Conservation (phyloP, 1,140 invertebrate species). For the Acromyrmex echinatior region DNA sequence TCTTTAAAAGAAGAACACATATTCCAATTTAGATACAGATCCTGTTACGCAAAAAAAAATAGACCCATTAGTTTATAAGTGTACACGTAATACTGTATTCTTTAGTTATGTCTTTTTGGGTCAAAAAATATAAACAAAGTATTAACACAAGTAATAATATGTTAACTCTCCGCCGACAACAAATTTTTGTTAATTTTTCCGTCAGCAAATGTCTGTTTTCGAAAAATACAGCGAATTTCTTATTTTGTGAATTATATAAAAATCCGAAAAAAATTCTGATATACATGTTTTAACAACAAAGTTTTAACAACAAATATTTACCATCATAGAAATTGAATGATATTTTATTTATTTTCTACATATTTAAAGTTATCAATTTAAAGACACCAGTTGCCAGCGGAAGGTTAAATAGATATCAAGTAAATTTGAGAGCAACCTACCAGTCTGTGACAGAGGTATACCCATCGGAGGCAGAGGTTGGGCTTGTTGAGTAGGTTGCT, state of each 20-base stretch:
- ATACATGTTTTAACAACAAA: no score
- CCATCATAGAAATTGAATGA: no score
- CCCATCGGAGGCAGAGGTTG: conserved; percentile 80
- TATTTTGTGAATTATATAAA: no score
- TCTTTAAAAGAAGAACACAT: conserved; percentile 73
- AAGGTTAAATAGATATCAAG: neutral
- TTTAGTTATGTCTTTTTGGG: neutral
- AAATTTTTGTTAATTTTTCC: no score
- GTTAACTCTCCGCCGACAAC: no score
- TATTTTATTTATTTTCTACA: no score
- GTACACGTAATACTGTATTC: neutral
- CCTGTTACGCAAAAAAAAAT: neutral
- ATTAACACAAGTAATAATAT: no score
- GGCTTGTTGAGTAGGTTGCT: conserved; percentile 80
- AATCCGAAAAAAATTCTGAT: no score
- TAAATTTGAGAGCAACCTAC: conserved; percentile 67
- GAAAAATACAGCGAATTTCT: no score
- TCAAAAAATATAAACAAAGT: neutral
- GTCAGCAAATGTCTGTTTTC: no score
- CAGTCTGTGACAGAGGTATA: conserved; percentile 78
- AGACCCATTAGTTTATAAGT: neutral
- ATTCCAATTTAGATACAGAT: conserved; percentile 8
- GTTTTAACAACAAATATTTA: neutral
- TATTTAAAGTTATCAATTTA: no score
- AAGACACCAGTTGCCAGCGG: no score